Conservation (phyloP, 2,797 vertebrate genomes). For the Anguilla pacifica region DNA sequence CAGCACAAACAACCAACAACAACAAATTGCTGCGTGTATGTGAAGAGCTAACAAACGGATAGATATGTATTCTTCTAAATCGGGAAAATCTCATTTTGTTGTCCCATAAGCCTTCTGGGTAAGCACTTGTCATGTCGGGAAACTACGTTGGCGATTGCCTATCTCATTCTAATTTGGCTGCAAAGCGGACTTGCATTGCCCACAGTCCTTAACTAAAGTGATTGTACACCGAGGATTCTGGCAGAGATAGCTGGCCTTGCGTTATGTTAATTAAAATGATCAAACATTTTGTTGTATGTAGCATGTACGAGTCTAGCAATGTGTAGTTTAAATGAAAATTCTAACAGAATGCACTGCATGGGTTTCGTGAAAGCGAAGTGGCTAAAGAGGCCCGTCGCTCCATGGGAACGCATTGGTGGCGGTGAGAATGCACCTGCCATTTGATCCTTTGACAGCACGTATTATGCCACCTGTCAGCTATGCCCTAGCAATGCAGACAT, state of each 20-base stretch:
- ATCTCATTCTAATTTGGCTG: conserved; percentile 10
- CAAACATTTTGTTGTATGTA: neutral
- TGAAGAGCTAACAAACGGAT: conserved; percentile 16
- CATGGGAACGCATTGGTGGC: neutral
- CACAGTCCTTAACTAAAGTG: neutral
- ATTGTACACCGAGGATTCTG: neutral
- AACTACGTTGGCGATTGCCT: conserved; percentile 29
- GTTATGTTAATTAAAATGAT: neutral
- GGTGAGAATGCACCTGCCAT: neutral
- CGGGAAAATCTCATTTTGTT: conserved; percentile 33
- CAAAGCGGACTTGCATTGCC: neutral
- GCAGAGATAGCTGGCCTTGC: neutral
- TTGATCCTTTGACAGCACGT: neutral
- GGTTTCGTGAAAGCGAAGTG: neutral
- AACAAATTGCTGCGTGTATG: conserved; percentile 33
- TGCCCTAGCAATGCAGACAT: neutral
- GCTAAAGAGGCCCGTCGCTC: neutral
- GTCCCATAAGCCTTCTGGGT: conserved; percentile 30
- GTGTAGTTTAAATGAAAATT: neutral
- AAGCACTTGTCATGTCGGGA: conserved; percentile 23
- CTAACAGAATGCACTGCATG: neutral
- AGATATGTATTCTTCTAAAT: conserved; percentile 13
- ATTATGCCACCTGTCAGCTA: neutral
- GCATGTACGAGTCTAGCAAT: neutral
- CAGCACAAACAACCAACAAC: neutral